Evolutionary conservation across 1,140 invertebrate species (phyloP), one percentile per base, ranked within the genome.

Genomic region (Nebria ingens): DNA sequence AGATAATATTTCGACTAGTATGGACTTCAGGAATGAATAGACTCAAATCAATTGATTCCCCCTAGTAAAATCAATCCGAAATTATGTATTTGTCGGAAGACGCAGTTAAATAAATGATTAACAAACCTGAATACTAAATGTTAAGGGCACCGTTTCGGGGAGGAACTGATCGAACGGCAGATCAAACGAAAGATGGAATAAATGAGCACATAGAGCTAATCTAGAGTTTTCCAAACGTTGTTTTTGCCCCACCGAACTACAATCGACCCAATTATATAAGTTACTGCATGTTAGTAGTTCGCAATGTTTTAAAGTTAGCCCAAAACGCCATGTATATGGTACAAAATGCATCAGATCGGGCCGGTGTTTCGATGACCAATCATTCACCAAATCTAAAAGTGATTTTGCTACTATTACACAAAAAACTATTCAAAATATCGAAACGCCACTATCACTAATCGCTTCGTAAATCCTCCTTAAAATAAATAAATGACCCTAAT

Each of bases 241-340:
- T 52, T 61, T 59, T 73, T 93, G 90, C 66, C 91, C 89, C 45
- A 91, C 89, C 38, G 90, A 93, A 49, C 92, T 94, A 63, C 93
- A 97, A 71, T 99, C 96, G 61, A 99, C 90, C 97, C 95, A 99
- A 72, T 99, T 99, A 69, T 93, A 93, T 68, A 98, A 92, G 76
- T 98, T 99, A 57, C 91, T 86, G 6, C 96, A 71, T 42, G 93
- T 93, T 0, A 98, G 81, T 1, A 98, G 75, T 73, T 99, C 95
- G 76, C 98, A 98, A 68, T 97, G 91, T 71, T 97, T 94, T 3
- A 98, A 73, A 0, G 91, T 76, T 38, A 99, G 75, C 60, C 84
- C 89, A 61, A 98, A 88, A 68, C 91, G 89, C 85, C 93, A 97
- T 0, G 93, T 97, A 69, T 97, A 99, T 12, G 97, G 97, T 20